A percentile compares a stretch with the other conserved stretches of the same genome.
These are phyloP conservation scores for Drosophila mettleri DNA, from an alignment of 2,888 invertebrate genomes.

Conservation along the genomic window DNA sequence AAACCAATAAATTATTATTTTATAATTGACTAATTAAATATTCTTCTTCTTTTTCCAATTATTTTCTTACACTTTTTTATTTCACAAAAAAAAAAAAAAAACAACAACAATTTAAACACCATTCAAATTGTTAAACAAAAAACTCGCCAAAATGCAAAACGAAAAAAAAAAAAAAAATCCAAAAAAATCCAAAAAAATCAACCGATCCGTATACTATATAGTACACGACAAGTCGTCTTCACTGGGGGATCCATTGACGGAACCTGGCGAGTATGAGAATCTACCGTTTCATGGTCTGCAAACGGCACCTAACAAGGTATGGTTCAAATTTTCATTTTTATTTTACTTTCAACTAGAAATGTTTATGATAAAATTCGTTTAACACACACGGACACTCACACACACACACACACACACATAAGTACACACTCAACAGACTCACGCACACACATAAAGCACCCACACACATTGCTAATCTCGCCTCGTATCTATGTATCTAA, in stretches of 20 bases:
- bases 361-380: slow-evolving; percentile 19
- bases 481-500: slow-evolving; percentile 41
- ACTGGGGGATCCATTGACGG: slow-evolving; percentile 89
- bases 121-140: slow-evolving; percentile 17
- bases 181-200: slow-evolving; percentile 48
- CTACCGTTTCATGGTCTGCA: slow-evolving; percentile 97
- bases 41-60: slow-evolving; percentile 46
- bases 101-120: slow-evolving; percentile 24
- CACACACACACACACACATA: slow-evolving; percentile 12
- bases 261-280: slow-evolving; percentile 96
- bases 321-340: slow-evolving; percentile 50
- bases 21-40: slow-evolving; percentile 64
- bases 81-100: slow-evolving; percentile 27
- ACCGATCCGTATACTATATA: slow-evolving; percentile 70
- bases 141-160: slow-evolving; percentile 48
- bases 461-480: slow-evolving; percentile 48
- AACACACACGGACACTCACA: slow-evolving; percentile 20
- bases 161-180: slow-evolving; percentile 46
- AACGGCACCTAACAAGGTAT: slow-evolving; percentile 96
- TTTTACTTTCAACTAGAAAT: slow-evolving; percentile 27
- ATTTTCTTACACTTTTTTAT: slow-evolving; percentile 52
- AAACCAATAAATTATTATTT: slow-evolving; percentile 45
- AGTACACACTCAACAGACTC: slow-evolving; percentile 7
- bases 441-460: slow-evolving; percentile 9
- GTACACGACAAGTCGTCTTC: slow-evolving; percentile 86